Evolutionary conservation across 2,888 invertebrate genomes (phyloP).

Genomic region (Matsumyia berberina): DNA sequence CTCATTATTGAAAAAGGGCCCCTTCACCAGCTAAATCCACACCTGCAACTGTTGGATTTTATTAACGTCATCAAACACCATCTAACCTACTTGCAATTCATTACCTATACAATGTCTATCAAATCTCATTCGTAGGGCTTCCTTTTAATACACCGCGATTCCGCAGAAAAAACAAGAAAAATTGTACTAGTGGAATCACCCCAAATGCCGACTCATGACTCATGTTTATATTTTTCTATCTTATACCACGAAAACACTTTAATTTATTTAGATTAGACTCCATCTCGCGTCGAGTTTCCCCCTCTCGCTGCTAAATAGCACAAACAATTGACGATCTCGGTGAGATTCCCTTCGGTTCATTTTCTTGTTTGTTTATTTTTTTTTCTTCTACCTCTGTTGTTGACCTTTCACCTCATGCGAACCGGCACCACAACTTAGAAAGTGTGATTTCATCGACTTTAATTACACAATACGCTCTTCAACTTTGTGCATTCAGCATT

Average conservation of each 20-base stretch:
- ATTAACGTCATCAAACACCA: background rate
- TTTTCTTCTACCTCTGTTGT: background rate
- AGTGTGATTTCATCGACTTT: conserved; percentile 3
- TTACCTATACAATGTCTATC: background rate
- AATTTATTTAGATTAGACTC: background rate
- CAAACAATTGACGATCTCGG: conserved; percentile 21
- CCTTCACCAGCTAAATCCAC: background rate
- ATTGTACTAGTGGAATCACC: background rate
- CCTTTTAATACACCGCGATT: conserved; percentile 1
- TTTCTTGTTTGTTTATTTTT: background rate
- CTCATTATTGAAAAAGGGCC: too few relatives aligned
- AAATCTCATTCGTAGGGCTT: conserved; percentile 14
- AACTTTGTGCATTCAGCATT: background rate
- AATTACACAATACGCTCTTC: conserved; percentile 4
- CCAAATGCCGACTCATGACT: conserved; percentile 13
- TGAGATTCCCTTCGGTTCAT: conserved; percentile 13
- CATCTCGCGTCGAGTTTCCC: background rate
- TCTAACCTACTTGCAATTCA: background rate
- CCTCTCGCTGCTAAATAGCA: conserved; percentile 1
- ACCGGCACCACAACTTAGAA: conserved; percentile 3
- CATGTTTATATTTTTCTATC: background rate
- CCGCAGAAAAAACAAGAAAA: background rate
- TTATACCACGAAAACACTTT: background rate
- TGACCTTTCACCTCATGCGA: conserved; percentile 24
- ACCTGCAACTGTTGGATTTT: background rate